Evolutionary conservation across 2,113 vertebrate species (phyloP).

Genomic region (Pseudopodoces humilis): DNA sequence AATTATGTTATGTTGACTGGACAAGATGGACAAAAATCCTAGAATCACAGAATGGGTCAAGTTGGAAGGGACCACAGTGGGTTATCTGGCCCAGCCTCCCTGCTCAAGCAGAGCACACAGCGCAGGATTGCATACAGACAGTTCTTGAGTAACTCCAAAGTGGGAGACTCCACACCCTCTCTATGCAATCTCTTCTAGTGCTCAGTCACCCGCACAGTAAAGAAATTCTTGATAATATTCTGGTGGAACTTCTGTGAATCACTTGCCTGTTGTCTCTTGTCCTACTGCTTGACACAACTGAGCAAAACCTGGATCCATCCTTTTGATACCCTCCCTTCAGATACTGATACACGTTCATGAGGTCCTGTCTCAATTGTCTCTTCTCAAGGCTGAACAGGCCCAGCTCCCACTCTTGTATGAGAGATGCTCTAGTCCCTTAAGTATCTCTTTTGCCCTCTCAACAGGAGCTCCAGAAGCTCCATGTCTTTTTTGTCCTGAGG

Average conservation of each 20-base stretch:
- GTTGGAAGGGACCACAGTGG: not conserved
- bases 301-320: not conserved
- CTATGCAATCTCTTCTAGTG: not conserved
- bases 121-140: not conserved
- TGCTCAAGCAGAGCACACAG: not conserved
- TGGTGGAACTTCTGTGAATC: not conserved
- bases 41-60: not conserved
- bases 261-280: not conserved
- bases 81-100: not conserved
- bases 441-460: not conserved
- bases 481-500: not conserved
- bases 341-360: not conserved
- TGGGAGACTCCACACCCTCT: not conserved
- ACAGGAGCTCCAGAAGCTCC: not conserved
- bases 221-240: not conserved
- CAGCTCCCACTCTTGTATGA: not conserved
- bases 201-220: rapidly evolving
- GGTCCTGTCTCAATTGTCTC: not conserved
- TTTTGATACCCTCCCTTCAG: not conserved
- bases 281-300: not conserved
- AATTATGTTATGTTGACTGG: not conserved
- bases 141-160: not conserved
- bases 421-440: not conserved
- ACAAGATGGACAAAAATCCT: not conserved
- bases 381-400: not conserved